Evolutionary conservation across 2,113 vertebrate species (phyloP), one percentile per base, ranked within the genome.

Genomic region (Ameiurus melas): DNA sequence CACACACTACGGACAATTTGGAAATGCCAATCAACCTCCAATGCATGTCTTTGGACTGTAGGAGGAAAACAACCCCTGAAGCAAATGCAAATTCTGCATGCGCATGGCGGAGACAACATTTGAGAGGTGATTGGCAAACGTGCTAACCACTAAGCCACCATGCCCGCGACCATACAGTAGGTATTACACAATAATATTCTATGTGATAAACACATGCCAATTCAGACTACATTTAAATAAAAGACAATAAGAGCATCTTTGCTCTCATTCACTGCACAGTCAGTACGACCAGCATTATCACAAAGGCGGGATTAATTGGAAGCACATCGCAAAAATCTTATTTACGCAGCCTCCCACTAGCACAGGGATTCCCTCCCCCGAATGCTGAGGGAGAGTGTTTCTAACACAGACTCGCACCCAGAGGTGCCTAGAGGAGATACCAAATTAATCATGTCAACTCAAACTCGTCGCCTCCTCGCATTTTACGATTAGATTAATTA

Each of bases 401-500:
- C 68, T 57, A 58, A 84, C 71, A 68, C 57, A 55, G 47, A 80
- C 30, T 84, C 20, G n/a, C 85, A 60, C 87, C 71, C 58, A 68
- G 71, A 88, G 87, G 70, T 85, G 60, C 89, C 68, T 20, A 55
- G 64, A 57, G 73, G 62, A 58, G 60, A 81, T 77, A 84, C 89
- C 73, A 87, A 85, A 89, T 89, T 87, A 89, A 89, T 89, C 89
- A 89, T 84, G 89, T 89, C 89, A 87, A 84, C 81, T 79, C 71
- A 79, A 78, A 89, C 62, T 71, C 86, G 80, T 68, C 77, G 83
- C 62, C 85, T 87, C 85, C 70, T 55, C 73, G 20, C 85, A 84
- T n/a, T 78, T 87, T 87, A 84, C 77, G 85, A 89, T 89, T 89
- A 87, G 81, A 89, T 89, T 87, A 89, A 89, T 89, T 89, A 89